Evolutionary conservation across 2,113 vertebrate species (phyloP), one percentile per base, ranked within the genome.

Genomic region (Callionymus lyra): DNA sequence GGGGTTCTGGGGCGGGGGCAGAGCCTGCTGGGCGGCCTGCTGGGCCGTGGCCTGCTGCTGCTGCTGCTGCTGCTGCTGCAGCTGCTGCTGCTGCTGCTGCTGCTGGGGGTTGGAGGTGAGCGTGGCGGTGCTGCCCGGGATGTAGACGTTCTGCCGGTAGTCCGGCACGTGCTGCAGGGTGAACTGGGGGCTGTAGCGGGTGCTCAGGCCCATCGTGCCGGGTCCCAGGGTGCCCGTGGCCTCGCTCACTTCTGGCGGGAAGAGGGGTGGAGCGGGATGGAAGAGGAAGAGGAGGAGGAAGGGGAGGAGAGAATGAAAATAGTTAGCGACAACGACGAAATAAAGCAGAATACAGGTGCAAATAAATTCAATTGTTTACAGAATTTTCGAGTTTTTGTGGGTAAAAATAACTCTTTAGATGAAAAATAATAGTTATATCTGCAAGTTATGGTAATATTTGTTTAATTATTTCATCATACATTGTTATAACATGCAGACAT

Each of bases 71-170:
- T 37, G 35, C 35, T 37, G 35, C n/a, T 41, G 39, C 76, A n/a
- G n/a, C 74, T 80, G 79, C 63, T 49, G 82, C n/a, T n/a, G n/a
- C n/a, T 80, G 78, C 59, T 48, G 82, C 77, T 8, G 82, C 77
- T 9, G 83, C 77, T 86, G 85, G 41, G 87, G 84, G n/a, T 87
- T 91, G 68, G 85, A 84, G 63, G 81, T 85, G 64, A 97, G 91
- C 1, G 93, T 98, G 65, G 92, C 88, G 0, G 91, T 97, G 84
- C 92, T 97, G 56, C 95, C 95, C 0, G 94, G 95, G 84, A 98
- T 97, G 86, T 95, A 98, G 71, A 97, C 93, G 1, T 97, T 98
- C 85, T 98, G 95, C 45, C 94, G 84, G 72, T 98, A 98, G 70
- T 98, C 94, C 0, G 94, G 93, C 42, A 97, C 92, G 0, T 98